These are phyloP conservation scores for Cryptus viduatorius DNA, from an alignment of 2,888 invertebrate genomes.

Conservation along the genomic window DNA sequence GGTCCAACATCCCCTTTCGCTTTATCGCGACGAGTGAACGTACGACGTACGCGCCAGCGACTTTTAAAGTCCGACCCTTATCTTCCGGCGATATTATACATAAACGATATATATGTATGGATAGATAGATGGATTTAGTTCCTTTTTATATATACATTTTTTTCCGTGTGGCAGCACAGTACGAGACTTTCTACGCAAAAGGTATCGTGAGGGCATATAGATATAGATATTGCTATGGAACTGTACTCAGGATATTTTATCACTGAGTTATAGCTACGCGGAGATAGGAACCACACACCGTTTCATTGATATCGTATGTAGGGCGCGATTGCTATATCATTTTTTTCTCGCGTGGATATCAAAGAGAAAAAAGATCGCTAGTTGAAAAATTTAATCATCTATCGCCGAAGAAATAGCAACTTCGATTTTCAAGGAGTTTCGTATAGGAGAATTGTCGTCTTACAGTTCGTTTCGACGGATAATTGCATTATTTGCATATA, in stretches of 20 bases:
- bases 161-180: constrained; percentile 10
- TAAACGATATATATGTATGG: constrained; percentile 28
- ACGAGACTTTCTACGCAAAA: constrained; percentile 36
- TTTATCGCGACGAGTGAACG: constrained; percentile 40
- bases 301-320: constrained; percentile 50
- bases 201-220: constrained; percentile 18
- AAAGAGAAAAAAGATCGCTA: constrained; percentile 11
- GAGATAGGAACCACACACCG: constrained; percentile 47
- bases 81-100: constrained; percentile 46
- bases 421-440: not conserved
- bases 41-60: constrained; percentile 48
- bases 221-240: constrained; percentile 39
- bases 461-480: not conserved
- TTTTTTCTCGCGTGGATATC: constrained; percentile 9
- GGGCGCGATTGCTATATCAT: constrained; percentile 6
- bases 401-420: not conserved
- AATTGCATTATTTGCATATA: not conserved
- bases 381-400: not conserved
- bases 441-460: not conserved
- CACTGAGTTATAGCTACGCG: constrained; percentile 37
- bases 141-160: not conserved
- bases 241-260: constrained; percentile 60
- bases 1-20: constrained; percentile 17
- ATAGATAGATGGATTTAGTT: not conserved
- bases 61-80: constrained; percentile 55